These are phyloP conservation scores for Pandemis corylana DNA, from an alignment of 2,888 invertebrate genomes.

Conservation along the genomic window DNA sequence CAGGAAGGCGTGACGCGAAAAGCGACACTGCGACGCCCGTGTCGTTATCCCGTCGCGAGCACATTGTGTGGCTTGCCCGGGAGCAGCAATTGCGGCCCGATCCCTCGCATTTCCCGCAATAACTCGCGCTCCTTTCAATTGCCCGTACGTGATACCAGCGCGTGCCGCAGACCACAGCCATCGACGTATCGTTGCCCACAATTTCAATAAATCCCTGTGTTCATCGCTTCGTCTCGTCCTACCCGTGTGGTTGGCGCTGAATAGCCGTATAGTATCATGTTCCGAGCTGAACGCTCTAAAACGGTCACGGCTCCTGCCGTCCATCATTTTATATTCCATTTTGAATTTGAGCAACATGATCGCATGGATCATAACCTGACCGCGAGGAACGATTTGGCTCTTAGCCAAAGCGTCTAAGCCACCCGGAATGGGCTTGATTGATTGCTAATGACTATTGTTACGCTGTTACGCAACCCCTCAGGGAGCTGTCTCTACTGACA, in stretches of 20 bases:
- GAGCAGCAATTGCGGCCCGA: slow-evolving; percentile 73
- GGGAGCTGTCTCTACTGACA: slow-evolving; percentile 61
- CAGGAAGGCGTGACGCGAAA: slow-evolving; percentile 59
- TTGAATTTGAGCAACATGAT: slow-evolving; percentile 43
- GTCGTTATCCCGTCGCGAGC: slow-evolving; percentile 58
- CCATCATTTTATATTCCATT: slow-evolving; percentile 24
- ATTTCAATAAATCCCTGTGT: slow-evolving; percentile 74
- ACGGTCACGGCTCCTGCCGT: slow-evolving; percentile 54
- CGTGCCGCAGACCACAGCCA: slow-evolving; percentile 75
- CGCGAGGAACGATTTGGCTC: slow-evolving; percentile 69
- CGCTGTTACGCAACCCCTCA: slow-evolving; percentile 68
- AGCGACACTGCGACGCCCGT: slow-evolving; percentile 56
- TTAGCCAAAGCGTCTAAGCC: slow-evolving; percentile 59
- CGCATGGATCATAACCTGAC: slow-evolving; percentile 55
- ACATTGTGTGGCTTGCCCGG: slow-evolving; percentile 70
- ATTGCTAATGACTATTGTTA: slow-evolving; percentile 81
- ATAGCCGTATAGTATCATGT: slow-evolving; percentile 50
- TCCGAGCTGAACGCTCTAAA: slow-evolving; percentile 47
- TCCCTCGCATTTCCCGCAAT: slow-evolving; percentile 74
- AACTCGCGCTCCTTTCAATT: slow-evolving; percentile 79
- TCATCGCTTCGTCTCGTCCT: slow-evolving; percentile 58
- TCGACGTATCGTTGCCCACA: slow-evolving; percentile 65
- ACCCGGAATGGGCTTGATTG: slow-evolving; percentile 72
- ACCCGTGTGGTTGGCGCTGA: slow-evolving; percentile 55
- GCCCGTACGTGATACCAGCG: slow-evolving; percentile 72